A percentile compares a stretch with the other conserved stretches of the same genome.
These are phyloP conservation scores for Cheumatopsyche charites DNA, from an alignment of 1,140 invertebrate genomes.

Conservation along the genomic window DNA sequence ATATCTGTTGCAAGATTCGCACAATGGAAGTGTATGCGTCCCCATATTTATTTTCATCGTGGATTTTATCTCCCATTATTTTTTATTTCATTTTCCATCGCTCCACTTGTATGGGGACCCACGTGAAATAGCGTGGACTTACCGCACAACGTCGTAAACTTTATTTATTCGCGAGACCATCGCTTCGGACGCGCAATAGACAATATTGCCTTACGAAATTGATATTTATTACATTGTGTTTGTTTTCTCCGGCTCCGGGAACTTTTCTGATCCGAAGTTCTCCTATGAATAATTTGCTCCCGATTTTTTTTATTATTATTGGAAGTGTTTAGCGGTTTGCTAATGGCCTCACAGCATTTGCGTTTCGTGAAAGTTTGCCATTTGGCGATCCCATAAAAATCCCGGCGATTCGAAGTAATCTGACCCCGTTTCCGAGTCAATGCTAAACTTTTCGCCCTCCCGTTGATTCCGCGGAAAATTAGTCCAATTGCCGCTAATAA, in stretches of 20 bases:
- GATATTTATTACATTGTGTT: neutral
- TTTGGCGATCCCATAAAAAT: slow-evolving; percentile 14
- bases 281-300: too few species aligned
- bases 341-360: neutral
- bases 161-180: slow-evolving; percentile 13
- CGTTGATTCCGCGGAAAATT: slow-evolving; percentile 9
- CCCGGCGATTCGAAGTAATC: slow-evolving; percentile 15
- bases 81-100: slow-evolving; percentile 26
- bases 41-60: slow-evolving; percentile 13
- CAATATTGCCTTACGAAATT: neutral
- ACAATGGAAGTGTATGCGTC: slow-evolving; percentile 5
- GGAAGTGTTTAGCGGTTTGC: too few species aligned
- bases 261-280: too few species aligned
- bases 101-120: neutral
- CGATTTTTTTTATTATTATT: too few species aligned
- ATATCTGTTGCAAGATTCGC: neutral
- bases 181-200: slow-evolving; percentile 6
- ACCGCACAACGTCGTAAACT: neutral
- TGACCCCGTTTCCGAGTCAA: slow-evolving; percentile 16
- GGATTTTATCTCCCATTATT: slow-evolving; percentile 25
- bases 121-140: neutral
- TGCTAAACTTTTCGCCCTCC: slow-evolving; percentile 16
- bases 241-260: neutral
- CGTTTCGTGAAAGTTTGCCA: slow-evolving; percentile 5
- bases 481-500: slow-evolving; percentile 29